These are phyloP conservation scores for Hydrozoanthus gracilis DNA, from an alignment of 92 coral and sea anemone genomes.

Conservation along the genomic window DNA sequence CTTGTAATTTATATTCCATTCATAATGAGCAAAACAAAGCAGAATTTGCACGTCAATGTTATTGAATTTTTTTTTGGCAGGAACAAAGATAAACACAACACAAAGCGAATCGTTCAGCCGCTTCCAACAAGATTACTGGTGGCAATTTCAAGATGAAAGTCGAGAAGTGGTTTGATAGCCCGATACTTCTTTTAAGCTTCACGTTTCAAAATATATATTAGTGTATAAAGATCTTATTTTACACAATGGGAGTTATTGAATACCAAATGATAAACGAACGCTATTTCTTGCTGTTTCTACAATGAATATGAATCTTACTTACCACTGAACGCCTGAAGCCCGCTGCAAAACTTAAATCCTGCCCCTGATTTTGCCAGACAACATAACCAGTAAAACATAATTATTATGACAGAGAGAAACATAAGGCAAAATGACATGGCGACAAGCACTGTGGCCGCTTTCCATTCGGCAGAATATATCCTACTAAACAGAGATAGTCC, in stretches of 20 bases:
- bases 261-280: not conserved
- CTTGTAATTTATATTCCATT: not conserved
- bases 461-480: constrained; percentile 91
- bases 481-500: constrained; percentile 68
- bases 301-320: not conserved
- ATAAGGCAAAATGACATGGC: constrained; percentile 75
- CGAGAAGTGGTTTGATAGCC: not conserved
- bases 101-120: not conserved
- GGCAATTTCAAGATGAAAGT: not conserved
- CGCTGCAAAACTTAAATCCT: constrained; percentile 90
- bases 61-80: not conserved
- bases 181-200: not conserved
- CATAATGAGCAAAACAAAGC: not conserved
- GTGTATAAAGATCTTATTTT: not conserved
- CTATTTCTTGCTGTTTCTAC: not conserved
- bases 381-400: constrained; percentile 79
- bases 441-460: constrained; percentile 87
- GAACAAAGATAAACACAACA: not conserved
- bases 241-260: not conserved
- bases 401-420: constrained; percentile 79
- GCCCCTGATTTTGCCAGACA: constrained; percentile 72
- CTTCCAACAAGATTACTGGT: not conserved
- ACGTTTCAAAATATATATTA: not conserved
- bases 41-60: not conserved
- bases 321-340: constrained; percentile 89